Evolutionary conservation across 92 coral and sea anemone species (phyloP), one percentile per base, ranked within the genome.

Genomic region (Hydrozoanthus gracilis): DNA sequence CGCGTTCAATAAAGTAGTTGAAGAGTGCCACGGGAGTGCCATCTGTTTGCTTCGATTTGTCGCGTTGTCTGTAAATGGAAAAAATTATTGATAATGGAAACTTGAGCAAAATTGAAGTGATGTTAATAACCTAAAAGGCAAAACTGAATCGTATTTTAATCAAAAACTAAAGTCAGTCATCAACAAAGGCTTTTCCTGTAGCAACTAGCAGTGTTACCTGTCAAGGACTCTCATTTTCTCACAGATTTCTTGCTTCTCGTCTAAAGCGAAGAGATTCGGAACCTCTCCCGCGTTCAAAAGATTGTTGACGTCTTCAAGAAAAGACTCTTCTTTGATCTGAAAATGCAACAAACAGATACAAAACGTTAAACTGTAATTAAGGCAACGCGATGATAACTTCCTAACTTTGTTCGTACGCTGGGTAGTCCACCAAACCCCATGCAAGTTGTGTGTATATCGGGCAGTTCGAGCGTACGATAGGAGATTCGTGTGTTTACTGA

Each of bases 231-330:
- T 90, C 99, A 97, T 97, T 83, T 97, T 97, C 83, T 97, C 99
- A 80, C 99, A 97, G 72, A 97, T 97, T 77, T 97, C 99, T 65
- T 97, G 99, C 65, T 97, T 97, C 87, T 97, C 99, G 80, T 97
- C 99, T 77, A 97, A 80, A 51, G 99, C 88, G 73, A 97, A 97
- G 90, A 97, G 83, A 77, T 97, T 97, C 3, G 99, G 99, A 5
- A 97, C 99, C 86, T 97, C 99, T 49, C 99, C 99, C 16, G 99
- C 99, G 61, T 97, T 97, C 90, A 97, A 80, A 85, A 97, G 83
- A 72, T 97, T 97, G 89, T 95, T 97, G 65, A 97, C 96, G 83
- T 97, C 99, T 87, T 97, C 99, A 78, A 97, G 66, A 86, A 97
- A 97, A 10, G 99, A 97, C 82, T 97, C 99, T 58, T 97, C 99